Percentiles rank a stretch among this genome's conserved stretches.
Conservation (phyloP, 2,113 vertebrate genomes). For the Thryonomys swinderianus region DNA sequence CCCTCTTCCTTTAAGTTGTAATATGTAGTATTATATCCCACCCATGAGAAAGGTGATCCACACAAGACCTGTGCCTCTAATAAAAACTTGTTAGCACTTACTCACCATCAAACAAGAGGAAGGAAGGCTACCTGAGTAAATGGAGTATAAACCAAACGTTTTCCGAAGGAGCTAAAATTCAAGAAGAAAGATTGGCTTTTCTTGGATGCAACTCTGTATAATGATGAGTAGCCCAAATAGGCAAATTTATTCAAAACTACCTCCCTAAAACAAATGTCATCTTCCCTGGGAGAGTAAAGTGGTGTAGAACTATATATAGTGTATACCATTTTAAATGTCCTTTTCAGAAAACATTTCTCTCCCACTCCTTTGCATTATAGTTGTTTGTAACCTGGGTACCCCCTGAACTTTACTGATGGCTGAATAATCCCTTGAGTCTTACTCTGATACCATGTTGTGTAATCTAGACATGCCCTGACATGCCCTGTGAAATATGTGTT, state of each 20-base stretch:
- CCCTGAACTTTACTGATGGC: background rate
- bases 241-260: slow-evolving; percentile 77
- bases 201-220: slow-evolving; percentile 70
- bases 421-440: background rate
- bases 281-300: slow-evolving; percentile 57
- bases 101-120: background rate
- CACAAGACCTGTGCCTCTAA: background rate
- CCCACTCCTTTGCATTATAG: background rate
- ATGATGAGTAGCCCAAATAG: slow-evolving; percentile 64
- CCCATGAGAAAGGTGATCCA: background rate
- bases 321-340: slow-evolving; percentile 52
- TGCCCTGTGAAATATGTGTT: background rate
- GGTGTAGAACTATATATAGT: slow-evolving; percentile 64
- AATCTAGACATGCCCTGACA: background rate
- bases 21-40: background rate
- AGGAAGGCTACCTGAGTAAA: background rate
- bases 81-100: slow-evolving; percentile 14
- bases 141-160: slow-evolving; percentile 62
- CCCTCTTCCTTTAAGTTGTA: background rate
- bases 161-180: slow-evolving; percentile 69
- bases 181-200: slow-evolving; percentile 62
- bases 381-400: background rate
- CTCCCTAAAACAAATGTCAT: slow-evolving; percentile 79
- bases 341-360: slow-evolving; percentile 66
- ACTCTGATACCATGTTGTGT: background rate